phyloP scores from a whole-genome alignment of 1,140 invertebrate genomes.

The Rhopalosiphum padi region DNA sequence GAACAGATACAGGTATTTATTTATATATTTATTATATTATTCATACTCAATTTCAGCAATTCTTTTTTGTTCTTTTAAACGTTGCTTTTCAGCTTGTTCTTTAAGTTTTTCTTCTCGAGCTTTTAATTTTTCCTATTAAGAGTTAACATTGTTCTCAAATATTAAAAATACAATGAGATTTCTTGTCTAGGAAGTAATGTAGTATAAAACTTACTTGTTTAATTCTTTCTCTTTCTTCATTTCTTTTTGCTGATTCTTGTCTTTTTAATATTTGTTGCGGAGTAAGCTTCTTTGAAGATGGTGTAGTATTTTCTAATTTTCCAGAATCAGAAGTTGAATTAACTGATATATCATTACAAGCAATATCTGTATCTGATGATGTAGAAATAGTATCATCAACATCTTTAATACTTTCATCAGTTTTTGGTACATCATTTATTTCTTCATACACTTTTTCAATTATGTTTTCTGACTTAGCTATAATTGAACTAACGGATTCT shows the following conservation, averaged over 20 bases:
- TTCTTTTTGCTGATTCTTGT: constrained; percentile 64
- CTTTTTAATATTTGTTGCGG: constrained; percentile 65
- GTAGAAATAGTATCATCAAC: neutral
- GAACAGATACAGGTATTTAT: neutral
- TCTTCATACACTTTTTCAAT: neutral
- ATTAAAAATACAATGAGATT: neutral
- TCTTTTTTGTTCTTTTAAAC: constrained; percentile 46
- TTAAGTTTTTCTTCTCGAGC: constrained; percentile 38
- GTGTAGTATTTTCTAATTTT: neutral
- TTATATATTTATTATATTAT: neutral
- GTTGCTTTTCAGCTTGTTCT: constrained; percentile 36
- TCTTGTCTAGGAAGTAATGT: neutral
- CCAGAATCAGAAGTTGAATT: neutral
- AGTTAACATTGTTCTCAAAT: neutral
- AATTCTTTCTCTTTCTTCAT: constrained; percentile 63
- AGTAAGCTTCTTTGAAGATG: constrained; percentile 32
- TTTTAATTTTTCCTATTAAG: constrained; percentile 44
- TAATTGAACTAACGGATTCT: neutral
- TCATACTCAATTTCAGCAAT: constrained; percentile 41
- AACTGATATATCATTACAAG: neutral
- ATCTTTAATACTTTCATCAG: constrained; percentile 11
- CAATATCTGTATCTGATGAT: neutral
- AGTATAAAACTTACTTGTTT: constrained; percentile 56
- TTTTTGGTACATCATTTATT: neutral
- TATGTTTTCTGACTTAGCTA: neutral